These are phyloP conservation scores for Salvator merianae DNA, from an alignment of 2,113 vertebrate genomes.

Conservation along the genomic window DNA sequence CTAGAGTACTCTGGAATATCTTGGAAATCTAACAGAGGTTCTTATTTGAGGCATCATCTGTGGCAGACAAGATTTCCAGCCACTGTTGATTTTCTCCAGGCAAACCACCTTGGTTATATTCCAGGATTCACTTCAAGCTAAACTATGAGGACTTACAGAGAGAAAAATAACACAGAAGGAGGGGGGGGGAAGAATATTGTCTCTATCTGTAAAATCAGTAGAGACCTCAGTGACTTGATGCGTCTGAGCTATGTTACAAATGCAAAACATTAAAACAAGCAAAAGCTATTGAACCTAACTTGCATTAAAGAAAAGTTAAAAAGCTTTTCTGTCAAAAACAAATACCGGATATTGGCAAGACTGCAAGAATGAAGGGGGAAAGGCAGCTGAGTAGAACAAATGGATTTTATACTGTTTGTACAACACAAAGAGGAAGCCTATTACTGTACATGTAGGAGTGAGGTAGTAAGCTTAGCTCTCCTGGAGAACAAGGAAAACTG, in stretches of 20 bases:
- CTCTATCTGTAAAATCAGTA: neutral
- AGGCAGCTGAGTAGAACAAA: constrained; percentile 59
- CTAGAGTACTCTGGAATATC: neutral
- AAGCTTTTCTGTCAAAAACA: constrained; percentile 66
- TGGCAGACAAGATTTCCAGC: neutral
- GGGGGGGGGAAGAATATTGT: neutral
- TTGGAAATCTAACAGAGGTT: neutral
- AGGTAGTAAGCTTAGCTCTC: constrained; percentile 9
- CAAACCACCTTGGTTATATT: neutral
- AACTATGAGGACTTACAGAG: neutral
- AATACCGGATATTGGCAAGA: constrained; percentile 72
- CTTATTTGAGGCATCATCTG: too few species aligned
- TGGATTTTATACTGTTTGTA: constrained; percentile 58
- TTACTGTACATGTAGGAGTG: constrained; percentile 30
- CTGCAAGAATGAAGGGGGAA: constrained; percentile 62
- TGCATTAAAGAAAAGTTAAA: constrained; percentile 56
- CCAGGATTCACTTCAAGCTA: neutral
- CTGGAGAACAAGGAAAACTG: constrained; percentile 48
- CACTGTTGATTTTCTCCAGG: neutral
- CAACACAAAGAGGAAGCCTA: constrained; percentile 46
- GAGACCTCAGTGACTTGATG: constrained; percentile 23
- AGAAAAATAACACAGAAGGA: neutral
- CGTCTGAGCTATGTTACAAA: constrained; percentile 50
- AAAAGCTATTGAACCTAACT: constrained; percentile 48
- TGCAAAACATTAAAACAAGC: constrained; percentile 37